These are phyloP conservation scores for Synaphobranchus kaupii DNA, from an alignment of 2,797 vertebrate genomes.

Conservation along the genomic window DNA sequence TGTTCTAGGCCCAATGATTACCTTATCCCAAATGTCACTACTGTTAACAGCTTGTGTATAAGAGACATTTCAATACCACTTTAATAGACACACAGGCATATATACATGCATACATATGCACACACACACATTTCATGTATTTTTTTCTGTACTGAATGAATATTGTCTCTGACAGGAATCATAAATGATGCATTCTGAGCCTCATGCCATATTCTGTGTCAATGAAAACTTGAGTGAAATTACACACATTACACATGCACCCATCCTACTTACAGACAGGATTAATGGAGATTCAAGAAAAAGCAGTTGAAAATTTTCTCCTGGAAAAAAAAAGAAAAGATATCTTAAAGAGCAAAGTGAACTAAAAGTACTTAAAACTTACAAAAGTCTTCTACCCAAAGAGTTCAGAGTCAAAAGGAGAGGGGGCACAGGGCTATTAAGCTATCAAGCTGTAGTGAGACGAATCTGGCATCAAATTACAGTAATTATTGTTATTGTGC, in stretches of 20 bases:
- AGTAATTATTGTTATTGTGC: conserved; percentile 39
- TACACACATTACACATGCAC: neutral
- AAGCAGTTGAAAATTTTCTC: neutral
- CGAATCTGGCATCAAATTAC: conserved; percentile 36
- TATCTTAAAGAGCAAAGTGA: neutral
- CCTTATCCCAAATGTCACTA: conserved; percentile 61
- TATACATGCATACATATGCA: neutral
- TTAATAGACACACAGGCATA: neutral
- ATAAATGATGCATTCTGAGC: neutral
- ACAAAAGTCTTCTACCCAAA: neutral
- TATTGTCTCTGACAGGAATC: neutral
- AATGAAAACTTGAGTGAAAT: neutral
- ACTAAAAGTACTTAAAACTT: conserved; percentile 23
- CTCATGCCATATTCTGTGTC: neutral
- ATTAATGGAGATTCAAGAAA: conserved; percentile 13
- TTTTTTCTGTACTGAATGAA: neutral
- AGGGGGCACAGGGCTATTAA: conserved; percentile 29
- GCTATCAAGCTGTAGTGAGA: conserved; percentile 27
- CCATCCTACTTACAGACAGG: neutral
- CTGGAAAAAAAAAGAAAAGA: neutral
- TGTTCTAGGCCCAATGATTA: conserved; percentile 62
- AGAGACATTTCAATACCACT: conserved; percentile 61
- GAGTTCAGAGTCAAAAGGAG: conserved; percentile 10
- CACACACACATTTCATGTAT: neutral
- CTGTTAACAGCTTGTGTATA: conserved; percentile 70